A percentile compares a stretch with the other conserved stretches of the same genome.
phyloP scores from a whole-genome alignment of 2,797 vertebrate genomes.

The Buphagus erythrorhynchus region DNA sequence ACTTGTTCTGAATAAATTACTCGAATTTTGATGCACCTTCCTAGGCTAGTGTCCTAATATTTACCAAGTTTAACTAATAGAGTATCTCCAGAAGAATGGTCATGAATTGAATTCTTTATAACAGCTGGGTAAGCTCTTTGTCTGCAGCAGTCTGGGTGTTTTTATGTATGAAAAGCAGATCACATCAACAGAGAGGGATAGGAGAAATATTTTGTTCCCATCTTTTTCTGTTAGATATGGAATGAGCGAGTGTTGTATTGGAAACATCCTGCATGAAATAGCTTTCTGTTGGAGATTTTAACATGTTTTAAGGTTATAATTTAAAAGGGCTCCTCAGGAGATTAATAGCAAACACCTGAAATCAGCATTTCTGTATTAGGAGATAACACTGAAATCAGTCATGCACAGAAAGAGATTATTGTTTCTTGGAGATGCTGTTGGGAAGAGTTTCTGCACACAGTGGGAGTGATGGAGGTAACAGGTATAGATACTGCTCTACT shows the following conservation, averaged over 20 bases:
- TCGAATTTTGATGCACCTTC: neutral
- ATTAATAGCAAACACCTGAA: neutral
- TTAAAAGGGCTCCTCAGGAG: neutral
- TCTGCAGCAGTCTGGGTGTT: neutral
- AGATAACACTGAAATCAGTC: neutral
- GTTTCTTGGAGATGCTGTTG: neutral
- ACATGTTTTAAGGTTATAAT: rapidly evolving
- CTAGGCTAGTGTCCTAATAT: neutral
- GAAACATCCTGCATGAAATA: neutral
- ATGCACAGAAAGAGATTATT: neutral
- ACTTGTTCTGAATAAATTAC: neutral
- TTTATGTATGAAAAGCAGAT: neutral
- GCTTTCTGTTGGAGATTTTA: neutral
- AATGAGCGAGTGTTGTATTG: neutral
- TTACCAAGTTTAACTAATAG: neutral
- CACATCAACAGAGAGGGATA: neutral
- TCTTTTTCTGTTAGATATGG: neutral
- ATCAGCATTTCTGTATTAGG: neutral
- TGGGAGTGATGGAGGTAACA: neutral
- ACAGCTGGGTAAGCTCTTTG: neutral
- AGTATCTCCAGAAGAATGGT: neutral
- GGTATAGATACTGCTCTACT: neutral
- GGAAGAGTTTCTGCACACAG: neutral
- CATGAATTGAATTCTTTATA: neutral
- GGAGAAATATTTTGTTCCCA: neutral